Base-by-base conservation (phyloP, 2,113 vertebrate species). In the Sciurus niger region DNA sequence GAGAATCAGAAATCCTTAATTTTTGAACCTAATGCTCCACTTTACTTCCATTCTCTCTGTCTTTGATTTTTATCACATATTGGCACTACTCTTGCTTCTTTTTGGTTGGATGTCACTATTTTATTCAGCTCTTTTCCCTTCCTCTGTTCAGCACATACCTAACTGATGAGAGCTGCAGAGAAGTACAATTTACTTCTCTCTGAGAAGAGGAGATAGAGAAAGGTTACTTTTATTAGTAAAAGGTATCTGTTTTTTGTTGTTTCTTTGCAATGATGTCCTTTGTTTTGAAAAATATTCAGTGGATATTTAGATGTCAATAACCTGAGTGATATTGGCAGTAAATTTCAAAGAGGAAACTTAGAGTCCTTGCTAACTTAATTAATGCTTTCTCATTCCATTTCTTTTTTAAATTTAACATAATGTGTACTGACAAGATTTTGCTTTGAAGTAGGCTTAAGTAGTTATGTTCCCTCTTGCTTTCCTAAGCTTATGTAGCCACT, bases 101-200 rank as follows among this genome's bases (percentile, higher is more conserved):
- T 93, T 79, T 37, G 95, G 82, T 96, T 90, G 82, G 3, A 85
- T 73, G 30, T 34, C 77, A 0, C 78, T 67, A 28, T 95, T 84
- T 85, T 63, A 88, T 97, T 98, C 90, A 97, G 78, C 93, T 48
- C 76, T 96, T 94, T 98, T 93, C 97, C 96, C 95, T 93, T 72
- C 96, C 92, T 98, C 96, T 97, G 94, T 98, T 95, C 96, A 98
- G 98, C 97, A 96, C 87, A 0, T 97, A 98, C 55, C 77, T 95
- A 96, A 97, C 96, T 97, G 97, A 97, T 97, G 98, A 98, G 94
- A 98, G 28, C 90, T 94, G 96, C 96, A 97, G 96, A 97, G 96
- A 98, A 96, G 84, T 97, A 97, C 97, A 98, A 68, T 5, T 93
- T 97, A 94, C 97, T 96, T 90, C 83, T 60, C 90, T 96, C 96